Conservation (phyloP, 2,797 vertebrate species). For the Amphiprion clarkii region DNA sequence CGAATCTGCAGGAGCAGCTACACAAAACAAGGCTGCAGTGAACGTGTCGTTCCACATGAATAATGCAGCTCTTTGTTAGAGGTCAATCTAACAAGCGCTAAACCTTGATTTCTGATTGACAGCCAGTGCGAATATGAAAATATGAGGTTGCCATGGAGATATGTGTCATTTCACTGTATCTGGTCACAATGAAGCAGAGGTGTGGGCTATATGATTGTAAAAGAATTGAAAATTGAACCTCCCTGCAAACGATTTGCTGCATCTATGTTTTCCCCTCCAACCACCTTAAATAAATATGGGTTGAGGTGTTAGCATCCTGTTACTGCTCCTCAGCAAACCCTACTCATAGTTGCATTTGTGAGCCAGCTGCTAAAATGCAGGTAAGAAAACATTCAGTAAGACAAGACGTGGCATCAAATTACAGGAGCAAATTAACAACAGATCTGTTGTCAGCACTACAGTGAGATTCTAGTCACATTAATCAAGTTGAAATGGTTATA, state of each 20-base stretch:
- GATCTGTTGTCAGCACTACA: not conserved
- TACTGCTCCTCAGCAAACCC: too few species aligned
- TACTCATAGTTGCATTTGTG: too few species aligned
- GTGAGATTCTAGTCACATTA: not conserved
- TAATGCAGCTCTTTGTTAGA: slow-evolving; percentile 10
- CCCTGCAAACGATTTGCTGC: too few species aligned
- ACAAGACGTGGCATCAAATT: not conserved
- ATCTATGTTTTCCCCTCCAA: too few species aligned
- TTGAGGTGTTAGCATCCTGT: too few species aligned
- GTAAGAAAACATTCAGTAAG: not conserved
- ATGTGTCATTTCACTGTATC: not conserved
- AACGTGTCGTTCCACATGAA: slow-evolving; percentile 21
- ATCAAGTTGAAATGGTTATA: not conserved
- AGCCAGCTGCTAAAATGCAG: too few species aligned
- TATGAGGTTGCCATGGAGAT: slow-evolving; percentile 2
- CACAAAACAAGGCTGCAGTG: slow-evolving; percentile 7
- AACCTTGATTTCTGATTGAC: slow-evolving; percentile 22
- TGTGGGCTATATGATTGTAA: not conserved
- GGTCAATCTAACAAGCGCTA: slow-evolving; percentile 6
- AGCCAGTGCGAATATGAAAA: slow-evolving; percentile 4
- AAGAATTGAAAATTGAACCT: too few species aligned
- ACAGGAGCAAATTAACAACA: not conserved
- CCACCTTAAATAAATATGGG: too few species aligned
- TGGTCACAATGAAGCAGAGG: slow-evolving; percentile 3
- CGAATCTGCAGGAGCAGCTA: slow-evolving; percentile 23